Evolutionary conservation across 2,113 vertebrate species (phyloP), one percentile per base, ranked within the genome.

Genomic region (Panthera tigris): DNA sequence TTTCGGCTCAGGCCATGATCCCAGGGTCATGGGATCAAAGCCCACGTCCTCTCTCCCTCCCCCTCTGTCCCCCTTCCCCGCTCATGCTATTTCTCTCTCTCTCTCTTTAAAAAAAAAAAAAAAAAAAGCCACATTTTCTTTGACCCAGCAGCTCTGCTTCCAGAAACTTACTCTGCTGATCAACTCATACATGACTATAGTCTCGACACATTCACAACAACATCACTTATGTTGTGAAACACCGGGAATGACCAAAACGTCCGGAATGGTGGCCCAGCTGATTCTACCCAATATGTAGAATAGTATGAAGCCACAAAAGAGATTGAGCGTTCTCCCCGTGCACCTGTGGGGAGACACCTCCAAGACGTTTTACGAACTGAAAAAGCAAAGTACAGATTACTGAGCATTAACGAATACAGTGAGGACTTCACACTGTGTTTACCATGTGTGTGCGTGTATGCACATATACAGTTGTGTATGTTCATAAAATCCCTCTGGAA

Each of bases 231-330:
- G 7, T 81, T 21, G 19, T 1, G 15, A 65, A 82, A 92, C 41
- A 11, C 1, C 25, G 45, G 48, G 21, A 29, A 36, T 0, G 4
- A 36, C 14, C 45, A 25, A 27, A 15, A 6, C 3, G 50, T 4
- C 9, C 1, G 48, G 45, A 25, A 0, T 4, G 33, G 52, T 2
- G 36, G 6, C 13, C n/a, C 7, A 1, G 57, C 33, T 36, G 29
- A 21, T 5, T 3, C 41, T 19, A 63, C 4, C 16, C 61, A 5
- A 1, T 7, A 25, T 25, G 3, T 29, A 23, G 13, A 31, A 36
- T 36, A 71, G 16, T 14, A 9, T 3, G 33, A 76, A 81, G 50
- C 63, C 29, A 21, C 33, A 27, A 1, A 85, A 74, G 61, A 45
- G 57, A 61, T 39, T 3, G 33, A 57, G 45, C 29, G 41, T 21